A percentile compares a stretch with the other conserved stretches of the same genome.
Evolutionary conservation across 2,797 vertebrate genomes (phyloP).

Genomic region (Nasua narica): DNA sequence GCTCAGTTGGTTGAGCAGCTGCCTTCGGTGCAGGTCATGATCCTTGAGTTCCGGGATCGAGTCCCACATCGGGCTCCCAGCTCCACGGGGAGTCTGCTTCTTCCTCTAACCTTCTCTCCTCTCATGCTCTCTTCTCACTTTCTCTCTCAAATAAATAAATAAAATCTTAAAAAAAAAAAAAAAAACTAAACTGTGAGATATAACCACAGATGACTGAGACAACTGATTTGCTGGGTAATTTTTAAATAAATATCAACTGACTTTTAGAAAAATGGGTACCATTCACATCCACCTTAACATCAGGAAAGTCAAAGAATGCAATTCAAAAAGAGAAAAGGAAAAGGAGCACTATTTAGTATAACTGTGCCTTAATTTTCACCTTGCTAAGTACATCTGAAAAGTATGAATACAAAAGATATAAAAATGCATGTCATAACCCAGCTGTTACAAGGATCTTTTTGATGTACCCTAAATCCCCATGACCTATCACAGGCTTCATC

Average conservation of each 20-base stretch:
- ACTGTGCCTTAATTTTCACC: neutral
- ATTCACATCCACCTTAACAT: neutral
- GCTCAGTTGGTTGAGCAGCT: too few species aligned
- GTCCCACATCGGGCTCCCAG: too few species aligned
- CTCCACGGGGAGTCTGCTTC: too few species aligned
- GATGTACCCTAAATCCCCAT: neutral
- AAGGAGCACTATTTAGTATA: neutral
- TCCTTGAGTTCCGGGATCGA: too few species aligned
- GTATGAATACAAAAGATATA: neutral
- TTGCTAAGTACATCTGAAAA: neutral
- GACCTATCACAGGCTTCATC: neutral
- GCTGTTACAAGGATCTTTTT: neutral
- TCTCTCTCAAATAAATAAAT: too few species aligned
- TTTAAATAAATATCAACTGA: neutral
- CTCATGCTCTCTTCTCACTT: too few species aligned
- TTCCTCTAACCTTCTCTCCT: too few species aligned
- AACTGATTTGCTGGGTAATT: neutral
- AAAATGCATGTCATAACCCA: neutral
- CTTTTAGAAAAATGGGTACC: neutral
- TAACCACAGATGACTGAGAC: neutral
- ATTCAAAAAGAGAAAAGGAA: slow-evolving; percentile 9
- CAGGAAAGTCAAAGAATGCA: neutral
- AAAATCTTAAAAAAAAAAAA: too few species aligned
- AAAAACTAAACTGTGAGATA: slow-evolving; percentile 1
- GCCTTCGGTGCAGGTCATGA: too few species aligned